A percentile compares a stretch with the other conserved stretches of the same genome.
Conservation (phyloP, 2,113 vertebrate species). For the Oreotrochilus melanogaster region DNA sequence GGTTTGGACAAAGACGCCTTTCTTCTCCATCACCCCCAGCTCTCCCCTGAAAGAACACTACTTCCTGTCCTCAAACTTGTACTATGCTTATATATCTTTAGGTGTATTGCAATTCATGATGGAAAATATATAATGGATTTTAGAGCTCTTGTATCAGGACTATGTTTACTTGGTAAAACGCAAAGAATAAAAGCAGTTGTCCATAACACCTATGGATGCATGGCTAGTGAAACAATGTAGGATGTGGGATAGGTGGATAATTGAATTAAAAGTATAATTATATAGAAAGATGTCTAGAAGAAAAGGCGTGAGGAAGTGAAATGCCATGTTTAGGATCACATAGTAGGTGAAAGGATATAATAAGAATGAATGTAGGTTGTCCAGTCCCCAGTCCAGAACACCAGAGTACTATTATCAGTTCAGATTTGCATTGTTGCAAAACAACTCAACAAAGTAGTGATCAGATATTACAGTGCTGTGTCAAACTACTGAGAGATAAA, state of each 20-base stretch:
- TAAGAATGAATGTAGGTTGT: neutral
- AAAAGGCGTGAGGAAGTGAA: neutral
- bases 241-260: neutral
- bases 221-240: neutral
- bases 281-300: neutral
- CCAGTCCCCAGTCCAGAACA: neutral
- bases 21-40: accelerated
- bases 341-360: neutral
- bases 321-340: neutral
- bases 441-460: neutral
- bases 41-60: neutral
- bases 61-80: neutral
- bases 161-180: neutral
- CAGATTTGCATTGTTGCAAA: neutral
- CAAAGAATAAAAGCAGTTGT: neutral
- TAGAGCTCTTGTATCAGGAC: neutral
- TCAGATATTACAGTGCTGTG: accelerated
- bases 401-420: neutral
- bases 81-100: neutral
- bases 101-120: neutral
- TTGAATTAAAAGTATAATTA: neutral
- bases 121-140: neutral
- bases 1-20: neutral
- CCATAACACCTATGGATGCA: too few species aligned
- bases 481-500: neutral